Evolutionary conservation across 1,140 invertebrate genomes (phyloP), one percentile per base, ranked within the genome.

Genomic region (Neuroterus valhalla): DNA sequence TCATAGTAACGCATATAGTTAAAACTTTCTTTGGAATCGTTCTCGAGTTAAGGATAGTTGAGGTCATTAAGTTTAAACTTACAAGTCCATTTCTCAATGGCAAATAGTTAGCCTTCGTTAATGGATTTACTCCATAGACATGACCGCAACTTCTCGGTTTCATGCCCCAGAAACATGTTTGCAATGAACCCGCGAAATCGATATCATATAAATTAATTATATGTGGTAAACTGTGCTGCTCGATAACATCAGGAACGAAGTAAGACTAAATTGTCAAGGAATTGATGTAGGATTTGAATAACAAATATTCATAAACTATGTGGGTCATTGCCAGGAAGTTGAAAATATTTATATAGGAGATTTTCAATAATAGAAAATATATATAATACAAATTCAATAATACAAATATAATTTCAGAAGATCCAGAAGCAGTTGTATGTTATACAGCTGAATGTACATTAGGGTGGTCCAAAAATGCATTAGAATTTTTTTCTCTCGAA

Each of bases 161-260:
- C 80, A 79, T 70, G 74, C 74, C 55, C 68, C 70, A 66, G 68
- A 78, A 72, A 79, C 80, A 66, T 66, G 70, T 71, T 76, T 73
- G 70, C 78, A 79, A 81, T 74, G 76, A 80, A 71, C 74, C 66
- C 38, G 46, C 66, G 62, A 45, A 78, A 83, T 85, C 82, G 70
- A 85, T 85, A 82, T 43, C 17, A 76, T 66, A 73, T 75, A 62
- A 81, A 82, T 85, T 80, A 50, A 72, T 79, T 79, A 84, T 70
- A 68, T 72, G 68, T 75, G 70, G 72, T 69, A 76, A 83, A 76
- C 72, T 72, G 71, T 50, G 50, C 8, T 68, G 77, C 55, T 82
- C 77, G 66, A 82, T 82, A 81, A 10, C 45, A 70, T 38, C 50
- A 75, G 72, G 55, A 45, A 62, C 2, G 21, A 62, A 62, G 55